Percentiles rank a stretch among this genome's conserved stretches.
Conservation (phyloP, 2,113 vertebrate genomes). For the Regulus satrapa region DNA sequence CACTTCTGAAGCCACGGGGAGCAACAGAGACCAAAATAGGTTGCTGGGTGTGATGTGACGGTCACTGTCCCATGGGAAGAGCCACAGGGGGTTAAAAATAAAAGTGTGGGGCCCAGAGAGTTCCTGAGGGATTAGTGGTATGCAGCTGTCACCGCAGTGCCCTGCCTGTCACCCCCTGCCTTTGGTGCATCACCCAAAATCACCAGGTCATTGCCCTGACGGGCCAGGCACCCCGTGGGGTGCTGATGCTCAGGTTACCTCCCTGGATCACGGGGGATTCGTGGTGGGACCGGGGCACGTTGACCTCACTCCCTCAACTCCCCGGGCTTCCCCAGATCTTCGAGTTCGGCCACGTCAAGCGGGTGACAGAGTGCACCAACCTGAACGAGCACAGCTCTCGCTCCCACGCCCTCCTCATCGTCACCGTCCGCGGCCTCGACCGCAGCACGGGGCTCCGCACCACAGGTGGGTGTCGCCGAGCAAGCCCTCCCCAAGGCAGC, state of each 20-base stretch:
- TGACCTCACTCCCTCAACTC: background rate
- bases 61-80: background rate
- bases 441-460: conserved; percentile 84
- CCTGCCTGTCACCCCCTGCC: background rate
- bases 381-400: conserved; percentile 94
- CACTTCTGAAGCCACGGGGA: background rate
- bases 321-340: conserved; percentile 76
- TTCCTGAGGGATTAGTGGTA: background rate
- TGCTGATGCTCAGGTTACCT: background rate
- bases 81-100: background rate
- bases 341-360: conserved; percentile 85
- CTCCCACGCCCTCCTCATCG: conserved; percentile 90
- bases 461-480: conserved; percentile 65
- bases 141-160: background rate
- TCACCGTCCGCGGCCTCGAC: conserved; percentile 84
- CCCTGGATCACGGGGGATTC: background rate
- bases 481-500: rapidly evolving
- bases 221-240: rapidly evolving
- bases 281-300: background rate
- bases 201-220: rapidly evolving
- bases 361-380: conserved; percentile 90
- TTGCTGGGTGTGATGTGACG: background rate
- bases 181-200: background rate
- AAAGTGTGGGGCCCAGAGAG: background rate
- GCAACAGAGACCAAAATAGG: background rate